A percentile compares a stretch with the other conserved stretches of the same genome.
These are phyloP conservation scores for Pocillopora meandrina DNA, from an alignment of 92 coral and sea anemone genomes.

Conservation along the genomic window DNA sequence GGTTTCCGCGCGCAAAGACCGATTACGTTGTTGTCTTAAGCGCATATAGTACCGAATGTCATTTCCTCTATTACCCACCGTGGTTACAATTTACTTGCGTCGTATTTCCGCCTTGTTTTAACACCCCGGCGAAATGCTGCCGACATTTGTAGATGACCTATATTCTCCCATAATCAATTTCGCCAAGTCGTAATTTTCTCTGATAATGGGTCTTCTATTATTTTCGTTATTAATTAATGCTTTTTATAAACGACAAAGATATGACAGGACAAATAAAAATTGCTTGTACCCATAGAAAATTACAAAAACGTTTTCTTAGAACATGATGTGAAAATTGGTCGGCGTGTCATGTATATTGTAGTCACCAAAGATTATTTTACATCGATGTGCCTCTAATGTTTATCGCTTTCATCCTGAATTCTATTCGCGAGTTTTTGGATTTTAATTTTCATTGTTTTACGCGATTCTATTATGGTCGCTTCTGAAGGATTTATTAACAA, in stretches of 20 bases:
- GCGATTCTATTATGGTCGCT: background rate
- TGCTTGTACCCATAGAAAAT: conserved; percentile 37
- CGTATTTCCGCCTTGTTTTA: conserved; percentile 22
- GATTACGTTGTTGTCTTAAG: conserved; percentile 34
- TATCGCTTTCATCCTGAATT: background rate
- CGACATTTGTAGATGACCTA: conserved; percentile 4
- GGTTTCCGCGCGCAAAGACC: conserved; percentile 42
- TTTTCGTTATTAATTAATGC: conserved; percentile 46
- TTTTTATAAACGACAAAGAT: conserved; percentile 39
- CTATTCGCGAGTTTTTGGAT: background rate
- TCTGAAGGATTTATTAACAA: background rate
- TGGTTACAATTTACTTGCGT: conserved; percentile 15
- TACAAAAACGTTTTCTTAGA: conserved; percentile 20
- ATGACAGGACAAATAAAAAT: conserved; percentile 46
- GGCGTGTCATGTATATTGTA: conserved; percentile 18
- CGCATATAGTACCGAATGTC: conserved; percentile 26
- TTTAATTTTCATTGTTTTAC: background rate
- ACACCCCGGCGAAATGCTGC: conserved; percentile 17
- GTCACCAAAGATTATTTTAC: conserved; percentile 22
- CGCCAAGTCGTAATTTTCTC: conserved; percentile 25
- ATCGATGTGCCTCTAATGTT: background rate
- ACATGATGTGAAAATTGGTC: conserved; percentile 24
- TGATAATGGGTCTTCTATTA: conserved; percentile 34
- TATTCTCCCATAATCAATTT: conserved; percentile 25
- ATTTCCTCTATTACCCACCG: conserved; percentile 22